Evolutionary conservation across 64 coral and sea anemone species (phyloP), one percentile per base, ranked within the genome.

Genomic region (Pocillopora damicornis): DNA sequence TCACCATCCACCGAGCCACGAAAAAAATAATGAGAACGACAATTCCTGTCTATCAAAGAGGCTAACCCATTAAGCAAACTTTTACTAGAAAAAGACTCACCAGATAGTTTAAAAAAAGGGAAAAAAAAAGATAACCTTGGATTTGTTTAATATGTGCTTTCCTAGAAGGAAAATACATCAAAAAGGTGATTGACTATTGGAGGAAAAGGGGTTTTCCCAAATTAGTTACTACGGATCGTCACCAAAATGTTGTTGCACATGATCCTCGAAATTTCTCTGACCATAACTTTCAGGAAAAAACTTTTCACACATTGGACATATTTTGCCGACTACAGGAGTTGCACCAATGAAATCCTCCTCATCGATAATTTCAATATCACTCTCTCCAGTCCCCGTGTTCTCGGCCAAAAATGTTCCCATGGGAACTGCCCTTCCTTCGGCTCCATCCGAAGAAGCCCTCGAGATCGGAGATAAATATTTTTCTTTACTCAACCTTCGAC

Each of bases 221-320:
- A 1, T n/a, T 14, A 22, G 12, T 34, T 72, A 14, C 12, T 85
- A 85, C 17, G 64, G 15, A 15, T 85, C 65, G 15, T 83, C 79
- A 16, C 12, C 18, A 34, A 90, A 90, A 81, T 90, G 89, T 20
- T 25, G 57, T 59, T 83, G 15, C 35, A 90, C 89, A 25, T 90
- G 89, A 1, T 17, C n/a, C 11, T 90, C 89, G 37, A 82, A 90
- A 13, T 84, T 59, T 7, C 9, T 15, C 45, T 90, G 89, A 26
- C 73, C 75, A 45, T 34, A 75, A 15, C 58, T 58, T 18, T 58
- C 57, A 2, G 89, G 60, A 59, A 75, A 90, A 15, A 84, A 81
- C 14, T 35, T 15, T 22, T 64, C 80, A 35, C 89, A 90, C n/a
- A 90, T 60, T 0, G 89, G 89, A 22, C 89, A 90, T 20, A 62